Conservation (phyloP, 2,888 invertebrate species). For the Epirrita christyi region DNA sequence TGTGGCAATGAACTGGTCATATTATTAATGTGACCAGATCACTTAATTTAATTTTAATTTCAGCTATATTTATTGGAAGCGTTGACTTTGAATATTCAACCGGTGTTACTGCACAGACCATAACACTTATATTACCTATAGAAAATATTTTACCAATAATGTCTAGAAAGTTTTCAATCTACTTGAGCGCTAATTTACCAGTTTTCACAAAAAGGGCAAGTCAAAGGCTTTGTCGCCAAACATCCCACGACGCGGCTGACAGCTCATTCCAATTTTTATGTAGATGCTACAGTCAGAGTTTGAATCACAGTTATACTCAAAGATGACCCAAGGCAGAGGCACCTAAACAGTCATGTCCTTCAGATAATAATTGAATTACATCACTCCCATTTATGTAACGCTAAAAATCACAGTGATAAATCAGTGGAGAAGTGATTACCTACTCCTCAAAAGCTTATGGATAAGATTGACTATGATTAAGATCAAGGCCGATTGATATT, state of each 20-base stretch:
- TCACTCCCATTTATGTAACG: too few relatives aligned
- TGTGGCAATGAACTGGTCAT: too few relatives aligned
- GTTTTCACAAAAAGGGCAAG: slow-evolving; percentile 52
- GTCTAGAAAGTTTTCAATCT: slow-evolving; percentile 12
- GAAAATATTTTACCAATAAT: not conserved
- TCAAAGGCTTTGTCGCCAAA: slow-evolving; percentile 53
- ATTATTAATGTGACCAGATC: too few relatives aligned
- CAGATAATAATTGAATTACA: too few relatives aligned
- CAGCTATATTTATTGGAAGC: not conserved
- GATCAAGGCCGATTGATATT: too few relatives aligned
- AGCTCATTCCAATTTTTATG: slow-evolving; percentile 60
- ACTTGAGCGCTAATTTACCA: slow-evolving; percentile 43
- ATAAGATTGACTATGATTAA: too few relatives aligned
- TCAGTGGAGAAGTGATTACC: too few relatives aligned
- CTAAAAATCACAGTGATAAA: too few relatives aligned
- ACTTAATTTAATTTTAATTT: too few relatives aligned
- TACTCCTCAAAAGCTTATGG: too few relatives aligned
- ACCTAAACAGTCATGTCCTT: too few relatives aligned
- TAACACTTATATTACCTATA: not conserved
- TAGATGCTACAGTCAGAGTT: slow-evolving; percentile 48
- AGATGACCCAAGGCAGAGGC: too few relatives aligned
- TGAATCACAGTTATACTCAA: not conserved
- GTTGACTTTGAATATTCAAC: not conserved
- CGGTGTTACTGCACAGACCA: not conserved
- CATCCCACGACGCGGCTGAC: slow-evolving; percentile 54